Evolutionary conservation across 2,113 vertebrate genomes (phyloP), one percentile per base, ranked within the genome.

Genomic region (Syngnathoides biaculeatus): DNA sequence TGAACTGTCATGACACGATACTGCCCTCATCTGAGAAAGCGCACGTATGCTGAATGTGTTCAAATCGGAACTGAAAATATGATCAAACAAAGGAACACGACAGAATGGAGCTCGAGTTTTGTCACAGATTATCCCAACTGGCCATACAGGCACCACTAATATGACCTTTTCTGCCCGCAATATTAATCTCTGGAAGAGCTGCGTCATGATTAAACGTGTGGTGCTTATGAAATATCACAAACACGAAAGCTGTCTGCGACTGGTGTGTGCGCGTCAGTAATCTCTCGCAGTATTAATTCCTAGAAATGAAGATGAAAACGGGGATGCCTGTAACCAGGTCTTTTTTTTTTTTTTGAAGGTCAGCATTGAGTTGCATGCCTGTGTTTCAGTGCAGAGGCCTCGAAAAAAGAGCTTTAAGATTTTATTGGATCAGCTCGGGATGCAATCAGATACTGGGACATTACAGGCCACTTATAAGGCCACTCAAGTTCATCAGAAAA

Each of bases 241-340:
- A 83, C 56, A 47, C 43, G 59, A 66, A 83, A 82, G 83, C 77
- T 68, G 64, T 80, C 80, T 60, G 72, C 79, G 47, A 69, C 60
- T 47, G 45, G 75, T 35, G 42, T 74, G 64, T 66, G 69, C 67
- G 48, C 50, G 59, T 52, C 48, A 10, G 1, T 82, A 88, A 91
- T 90, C 86, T 87, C 76, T 48, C 17, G 53, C 74, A 43, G 75
- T 81, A 88, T 89, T 79, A 87, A 90, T 88, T 90, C 84, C 81
- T 87, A 75, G 83, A 90, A 87, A 88, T 64, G 80, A 73, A 85
- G 89, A 86, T 86, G 63, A 72, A 84, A 85, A 82, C 71, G 19
- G 66, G 70, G 75, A 79, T 75, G 65, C 79, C 75, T 65, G 39
- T 58, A 75, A 67, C n/a, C 20, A 30, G n/a, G 57, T 57, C 52